Base-by-base conservation (phyloP, 2,888 invertebrate genomes). In the Apotomis turbidana region DNA sequence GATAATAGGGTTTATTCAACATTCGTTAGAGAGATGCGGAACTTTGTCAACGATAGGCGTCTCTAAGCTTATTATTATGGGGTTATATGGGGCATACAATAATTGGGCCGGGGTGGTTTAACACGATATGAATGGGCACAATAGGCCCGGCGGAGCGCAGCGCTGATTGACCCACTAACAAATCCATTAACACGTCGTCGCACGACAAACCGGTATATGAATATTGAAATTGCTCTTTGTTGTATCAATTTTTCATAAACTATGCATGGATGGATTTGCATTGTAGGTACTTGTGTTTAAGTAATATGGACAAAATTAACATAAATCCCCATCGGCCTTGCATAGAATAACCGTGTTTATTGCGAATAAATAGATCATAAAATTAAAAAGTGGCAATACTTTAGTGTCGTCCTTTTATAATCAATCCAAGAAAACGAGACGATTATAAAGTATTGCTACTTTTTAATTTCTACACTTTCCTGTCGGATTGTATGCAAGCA, bases 111-210 rank as follows among this genome's bases (percentile, higher is more conserved):
- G 67, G 60, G 15, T 44, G 60, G 44, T 36, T 67, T 52, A 51
- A 67, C 66, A 27, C 38, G 61, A 51, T 57, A 51, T 62, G 67
- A 68, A 62, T 52, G 57, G 67, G 61, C 51, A 58, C 71, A 71
- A 67, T 68, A 57, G 38, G 66, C 61, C 55, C 62, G 44, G 41
- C 41, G 58, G 70, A 66, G 64, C 54, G 49, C 58, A 27, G 54
- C 15, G 41, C 71, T 71, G 67, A 67, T 71, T 57, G 61, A 68
- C 61, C 67, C 55, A 67, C 66, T 69, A 61, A 58, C 71, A 57
- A 68, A 57, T 61, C 71, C 67, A 71, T 71, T 68, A 71, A 71
- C 67, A 49, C 41, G 60, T 68, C 71, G 62, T 61, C 67, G 59
- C 49, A 46, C 27, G 27, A 70, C 71, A 71, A 58, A 57, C 5